Evolutionary conservation across 37 sponge, comb jelly and placozoan genomes (phyloP).

Genomic region (Hexactinellida sp.): DNA sequence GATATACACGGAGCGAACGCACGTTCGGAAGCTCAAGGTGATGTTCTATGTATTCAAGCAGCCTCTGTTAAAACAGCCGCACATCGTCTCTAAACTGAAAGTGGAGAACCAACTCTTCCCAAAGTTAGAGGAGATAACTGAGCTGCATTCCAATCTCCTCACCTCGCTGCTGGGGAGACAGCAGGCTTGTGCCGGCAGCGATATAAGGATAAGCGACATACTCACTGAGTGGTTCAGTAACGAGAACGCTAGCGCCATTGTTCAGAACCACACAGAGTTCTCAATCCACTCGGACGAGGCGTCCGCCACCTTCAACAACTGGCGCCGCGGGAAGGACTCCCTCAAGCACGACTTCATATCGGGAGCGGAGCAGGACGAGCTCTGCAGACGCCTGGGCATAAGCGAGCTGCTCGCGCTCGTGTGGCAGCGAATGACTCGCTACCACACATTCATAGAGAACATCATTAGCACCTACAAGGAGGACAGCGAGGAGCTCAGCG

Average conservation of each 20-base stretch:
- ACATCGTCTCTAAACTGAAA: slow-evolving; percentile 28
- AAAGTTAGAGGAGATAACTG: slow-evolving; percentile 54
- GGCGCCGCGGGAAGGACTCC: background rate
- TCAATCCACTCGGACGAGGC: background rate
- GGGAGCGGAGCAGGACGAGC: background rate
- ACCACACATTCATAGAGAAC: background rate
- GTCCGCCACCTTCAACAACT: background rate
- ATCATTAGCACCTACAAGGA: slow-evolving; percentile 1
- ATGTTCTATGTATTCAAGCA: slow-evolving; percentile 67
- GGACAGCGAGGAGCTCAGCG: background rate
- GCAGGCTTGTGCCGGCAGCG: background rate
- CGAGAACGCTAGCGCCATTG: background rate
- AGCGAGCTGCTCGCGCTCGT: background rate
- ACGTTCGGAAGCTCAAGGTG: slow-evolving; percentile 58
- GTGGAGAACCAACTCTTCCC: slow-evolving; percentile 50
- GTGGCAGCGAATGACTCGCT: background rate
- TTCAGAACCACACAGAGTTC: background rate
- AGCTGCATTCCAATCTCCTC: slow-evolving; percentile 22
- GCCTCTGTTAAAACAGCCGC: slow-evolving; percentile 27
- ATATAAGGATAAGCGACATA: background rate
- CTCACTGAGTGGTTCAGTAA: slow-evolving; percentile 2
- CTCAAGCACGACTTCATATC: background rate
- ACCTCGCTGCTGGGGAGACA: background rate
- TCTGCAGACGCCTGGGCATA: background rate
- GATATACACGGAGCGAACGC: slow-evolving; percentile 68